Conservation (phyloP, 2,797 vertebrate genomes). For the Basileuterus tristriatus region DNA sequence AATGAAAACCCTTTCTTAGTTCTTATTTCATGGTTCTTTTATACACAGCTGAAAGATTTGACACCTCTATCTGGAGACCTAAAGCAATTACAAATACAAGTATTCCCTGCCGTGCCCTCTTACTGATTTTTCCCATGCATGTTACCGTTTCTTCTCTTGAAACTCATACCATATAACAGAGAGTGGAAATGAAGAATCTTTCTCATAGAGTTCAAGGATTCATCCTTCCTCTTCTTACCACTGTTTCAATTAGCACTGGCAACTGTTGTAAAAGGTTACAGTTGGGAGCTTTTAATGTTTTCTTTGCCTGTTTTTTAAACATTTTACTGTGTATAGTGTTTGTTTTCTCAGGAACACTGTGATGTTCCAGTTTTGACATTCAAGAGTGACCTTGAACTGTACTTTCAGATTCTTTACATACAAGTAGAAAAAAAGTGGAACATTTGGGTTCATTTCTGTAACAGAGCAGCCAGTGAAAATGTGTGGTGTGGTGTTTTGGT, state of each 20-base stretch:
- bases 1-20: neutral
- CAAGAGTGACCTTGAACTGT: neutral
- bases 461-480: neutral
- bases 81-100: neutral
- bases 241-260: neutral
- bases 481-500: neutral
- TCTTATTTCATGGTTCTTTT: neutral
- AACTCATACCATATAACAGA: neutral
- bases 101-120: neutral
- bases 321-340: neutral
- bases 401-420: neutral
- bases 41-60: neutral
- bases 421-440: neutral
- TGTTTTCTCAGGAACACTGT: neutral
- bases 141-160: neutral
- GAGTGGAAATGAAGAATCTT: neutral
- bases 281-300: accelerated
- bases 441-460: neutral
- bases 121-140: neutral
- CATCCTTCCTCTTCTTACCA: neutral
- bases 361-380: neutral
- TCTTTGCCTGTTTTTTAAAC: neutral
- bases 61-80: neutral
- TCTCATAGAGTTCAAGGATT: neutral
- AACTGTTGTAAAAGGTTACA: neutral